Evolutionary conservation across 2,888 invertebrate genomes (phyloP).

Genomic region (Heteropelma amictum): DNA sequence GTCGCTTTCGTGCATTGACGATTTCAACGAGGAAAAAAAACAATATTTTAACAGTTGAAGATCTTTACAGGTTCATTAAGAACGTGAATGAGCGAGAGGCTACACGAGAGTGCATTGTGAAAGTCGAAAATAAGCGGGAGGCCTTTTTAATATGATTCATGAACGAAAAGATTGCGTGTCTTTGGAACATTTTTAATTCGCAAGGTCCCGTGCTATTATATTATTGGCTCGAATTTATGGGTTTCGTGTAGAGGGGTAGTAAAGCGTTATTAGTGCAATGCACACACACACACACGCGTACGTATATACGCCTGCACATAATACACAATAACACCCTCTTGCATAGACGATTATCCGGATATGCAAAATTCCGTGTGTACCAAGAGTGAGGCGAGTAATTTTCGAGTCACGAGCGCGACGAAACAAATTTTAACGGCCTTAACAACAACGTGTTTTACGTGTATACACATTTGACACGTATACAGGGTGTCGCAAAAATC

Average conservation of each 20-base stretch:
- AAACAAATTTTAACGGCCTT: slow-evolving; percentile 53
- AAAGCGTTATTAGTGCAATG: too few species aligned
- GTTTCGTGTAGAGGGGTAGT: slow-evolving; percentile 56
- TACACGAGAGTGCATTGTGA: slow-evolving; percentile 1
- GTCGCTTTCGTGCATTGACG: too few species aligned
- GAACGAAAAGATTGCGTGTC: slow-evolving; percentile 52
- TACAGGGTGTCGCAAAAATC: too few species aligned
- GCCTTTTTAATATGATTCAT: slow-evolving; percentile 47
- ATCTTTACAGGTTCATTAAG: slow-evolving; percentile 50
- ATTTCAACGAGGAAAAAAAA: too few species aligned
- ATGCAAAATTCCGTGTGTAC: slow-evolving; percentile 42
- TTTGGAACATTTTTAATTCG: slow-evolving; percentile 57
- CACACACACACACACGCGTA: too few species aligned
- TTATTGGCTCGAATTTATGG: slow-evolving; percentile 61
- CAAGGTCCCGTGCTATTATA: slow-evolving; percentile 58
- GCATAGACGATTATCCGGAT: slow-evolving; percentile 25
- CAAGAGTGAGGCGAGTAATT: slow-evolving; percentile 48
- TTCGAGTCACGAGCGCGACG: slow-evolving; percentile 60
- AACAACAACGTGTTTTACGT: slow-evolving; percentile 29
- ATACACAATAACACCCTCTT: background rate
- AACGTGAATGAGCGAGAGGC: slow-evolving; percentile 8
- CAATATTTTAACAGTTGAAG: too few species aligned
- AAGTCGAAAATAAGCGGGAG: slow-evolving; percentile 3
- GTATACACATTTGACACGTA: background rate
- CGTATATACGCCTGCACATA: background rate